These are phyloP conservation scores for Lamellibrachia columna DNA, from an alignment of 2,888 invertebrate species.

Conservation along the genomic window DNA sequence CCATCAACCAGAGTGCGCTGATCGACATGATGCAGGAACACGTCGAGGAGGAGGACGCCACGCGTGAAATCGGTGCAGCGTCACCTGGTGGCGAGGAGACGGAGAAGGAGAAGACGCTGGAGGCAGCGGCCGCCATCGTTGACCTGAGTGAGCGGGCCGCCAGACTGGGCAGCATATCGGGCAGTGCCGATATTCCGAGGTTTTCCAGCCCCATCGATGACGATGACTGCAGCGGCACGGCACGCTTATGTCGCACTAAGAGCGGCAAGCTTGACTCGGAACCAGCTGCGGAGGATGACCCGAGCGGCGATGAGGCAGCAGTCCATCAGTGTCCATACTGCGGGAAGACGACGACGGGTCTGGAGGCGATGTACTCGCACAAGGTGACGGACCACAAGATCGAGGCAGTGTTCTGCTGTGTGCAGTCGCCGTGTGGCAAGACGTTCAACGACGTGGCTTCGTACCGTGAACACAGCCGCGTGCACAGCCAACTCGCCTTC, in stretches of 20 bases:
- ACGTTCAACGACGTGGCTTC: slow-evolving; percentile 32
- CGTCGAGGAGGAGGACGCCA: not conserved
- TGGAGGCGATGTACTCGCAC: slow-evolving; percentile 32
- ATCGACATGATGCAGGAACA: not conserved
- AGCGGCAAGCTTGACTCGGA: not conserved
- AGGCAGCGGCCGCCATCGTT: slow-evolving; percentile 10
- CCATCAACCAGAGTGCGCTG: not conserved
- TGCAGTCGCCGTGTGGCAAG: slow-evolving; percentile 29
- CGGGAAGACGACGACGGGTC: not conserved
- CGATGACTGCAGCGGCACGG: not conserved
- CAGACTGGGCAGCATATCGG: not conserved
- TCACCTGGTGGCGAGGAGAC: not conserved
- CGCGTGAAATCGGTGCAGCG: not conserved
- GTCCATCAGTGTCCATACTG: slow-evolving; percentile 34
- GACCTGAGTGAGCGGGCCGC: slow-evolving; percentile 6
- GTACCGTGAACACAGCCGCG: slow-evolving; percentile 32
- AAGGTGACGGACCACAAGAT: slow-evolving; percentile 34
- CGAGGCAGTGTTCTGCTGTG: slow-evolving; percentile 33
- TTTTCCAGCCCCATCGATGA: not conserved
- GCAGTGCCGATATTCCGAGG: not conserved
- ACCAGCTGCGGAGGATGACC: not conserved
- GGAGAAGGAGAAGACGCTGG: slow-evolving; percentile 16
- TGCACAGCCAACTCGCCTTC: slow-evolving; percentile 37
- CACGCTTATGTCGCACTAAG: not conserved
- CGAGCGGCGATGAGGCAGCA: not conserved